Conservation (phyloP, 2,113 vertebrate species). For the Girardinichthys multiradiatus region DNA sequence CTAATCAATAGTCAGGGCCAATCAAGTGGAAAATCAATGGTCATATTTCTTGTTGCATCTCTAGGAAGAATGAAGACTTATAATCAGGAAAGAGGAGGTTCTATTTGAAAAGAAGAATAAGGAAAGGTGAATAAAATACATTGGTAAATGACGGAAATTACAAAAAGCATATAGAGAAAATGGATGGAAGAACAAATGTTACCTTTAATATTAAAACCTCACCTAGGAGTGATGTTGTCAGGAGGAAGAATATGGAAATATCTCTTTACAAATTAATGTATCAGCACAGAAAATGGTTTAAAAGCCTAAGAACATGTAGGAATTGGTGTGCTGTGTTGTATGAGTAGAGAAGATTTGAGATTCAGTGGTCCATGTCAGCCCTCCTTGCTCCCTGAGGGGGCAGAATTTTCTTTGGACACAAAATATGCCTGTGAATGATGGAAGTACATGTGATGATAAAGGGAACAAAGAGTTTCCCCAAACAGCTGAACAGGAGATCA, state of each 20-base stretch:
- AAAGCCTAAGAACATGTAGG: slow-evolving; percentile 44
- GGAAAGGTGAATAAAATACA: too few relatives aligned
- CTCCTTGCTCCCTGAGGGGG: slow-evolving; percentile 42
- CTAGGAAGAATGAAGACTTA: not conserved
- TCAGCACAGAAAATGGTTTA: slow-evolving; percentile 12
- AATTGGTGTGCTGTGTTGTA: slow-evolving; percentile 43
- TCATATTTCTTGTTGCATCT: not conserved
- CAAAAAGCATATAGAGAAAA: slow-evolving; percentile 10
- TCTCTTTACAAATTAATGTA: slow-evolving; percentile 24
- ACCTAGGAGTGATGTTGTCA: slow-evolving; percentile 4
- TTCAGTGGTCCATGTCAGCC: slow-evolving; percentile 67
- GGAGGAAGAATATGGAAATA: slow-evolving; percentile 10
- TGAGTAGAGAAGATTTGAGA: slow-evolving; percentile 59
- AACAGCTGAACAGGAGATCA: slow-evolving; percentile 73
- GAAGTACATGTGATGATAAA: slow-evolving; percentile 68
- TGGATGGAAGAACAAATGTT: slow-evolving; percentile 29
- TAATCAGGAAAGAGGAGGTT: not conserved
- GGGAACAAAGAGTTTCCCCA: slow-evolving; percentile 65
- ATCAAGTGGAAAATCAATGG: too few relatives aligned
- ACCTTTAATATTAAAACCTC: slow-evolving; percentile 33
- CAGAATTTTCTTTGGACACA: slow-evolving; percentile 61
- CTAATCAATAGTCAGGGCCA: too few relatives aligned
- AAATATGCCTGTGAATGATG: slow-evolving; percentile 69
- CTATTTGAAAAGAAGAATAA: slow-evolving; percentile 14
- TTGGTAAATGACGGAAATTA: too few relatives aligned